Evolutionary conservation across 2,113 vertebrate species (phyloP), one percentile per base, ranked within the genome.

Genomic region (Tauraco erythrolophus): DNA sequence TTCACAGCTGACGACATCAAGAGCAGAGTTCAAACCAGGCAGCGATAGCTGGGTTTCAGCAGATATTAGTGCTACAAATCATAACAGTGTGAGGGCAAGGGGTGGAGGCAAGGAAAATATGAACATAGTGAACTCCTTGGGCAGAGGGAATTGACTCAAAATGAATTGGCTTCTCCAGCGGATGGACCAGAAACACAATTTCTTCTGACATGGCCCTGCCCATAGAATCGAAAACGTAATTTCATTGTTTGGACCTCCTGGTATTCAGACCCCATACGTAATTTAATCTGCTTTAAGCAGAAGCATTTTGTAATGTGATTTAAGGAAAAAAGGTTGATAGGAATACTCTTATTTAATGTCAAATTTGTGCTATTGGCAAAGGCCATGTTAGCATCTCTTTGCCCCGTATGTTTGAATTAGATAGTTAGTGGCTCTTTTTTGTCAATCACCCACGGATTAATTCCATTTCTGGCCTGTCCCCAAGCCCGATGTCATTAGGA

Each of bases 331-430:
- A 76, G 64, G 78, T 92, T 81, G 92, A 72, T 92, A 56, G 58
- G 87, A 96, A 90, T 45, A 81, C 41, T 94, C n/a, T 92, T 65
- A 97, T 94, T 94, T 77, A 51, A 94, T 97, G 96, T 94, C 84
- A 70, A 70, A 87, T 87, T 6, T 71, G 65, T 91, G 70, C 86
- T 90, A 15, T 17, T 94, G 92, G 88, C 80, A 94, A 92, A 94
- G 91, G 60, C 60, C 16, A 0, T 4, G 25, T 19, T 7, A 35
- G 33, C n/a, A 31, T 25, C 75, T 65, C 93, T 66, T 90, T 72
- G 61, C 81, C 84, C 78, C 16, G 7, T 68, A 75, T 2, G 1
- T 85, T 62, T 45, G 31, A 89, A 71, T 84, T 41, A 65, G 51
- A 71, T 6, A 84, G 28, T 60, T 39, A 75, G 30, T 30, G 6